Percentiles rank a stretch among this genome's conserved stretches.
Evolutionary conservation across 2,797 vertebrate species (phyloP).

Genomic region (Fundulus diaphanus): DNA sequence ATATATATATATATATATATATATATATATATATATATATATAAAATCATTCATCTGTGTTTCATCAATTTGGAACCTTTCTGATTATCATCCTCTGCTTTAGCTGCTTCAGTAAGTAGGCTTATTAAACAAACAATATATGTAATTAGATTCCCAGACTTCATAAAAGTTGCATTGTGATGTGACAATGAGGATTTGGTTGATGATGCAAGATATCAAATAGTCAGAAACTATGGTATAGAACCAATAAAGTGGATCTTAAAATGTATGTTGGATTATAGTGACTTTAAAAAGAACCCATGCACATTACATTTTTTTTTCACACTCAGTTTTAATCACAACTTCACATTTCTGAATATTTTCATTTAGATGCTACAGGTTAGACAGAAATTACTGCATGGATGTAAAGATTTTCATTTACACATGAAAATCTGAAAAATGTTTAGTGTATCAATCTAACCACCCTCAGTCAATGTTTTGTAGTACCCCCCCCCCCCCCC

Average conservation of each 20-base stretch:
- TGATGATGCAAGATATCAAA: conserved; percentile 20
- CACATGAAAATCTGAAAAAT: background rate
- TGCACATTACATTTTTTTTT: background rate
- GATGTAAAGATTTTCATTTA: background rate
- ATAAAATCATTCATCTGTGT: background rate
- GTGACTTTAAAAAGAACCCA: background rate
- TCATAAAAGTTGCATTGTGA: conserved; percentile 70
- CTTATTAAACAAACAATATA: conserved; percentile 58
- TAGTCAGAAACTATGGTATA: background rate
- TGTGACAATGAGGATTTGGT: conserved; percentile 67
- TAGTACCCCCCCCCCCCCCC: background rate
- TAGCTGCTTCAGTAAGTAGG: background rate
- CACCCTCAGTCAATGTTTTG: background rate
- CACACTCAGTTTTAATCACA: background rate
- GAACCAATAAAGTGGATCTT: background rate
- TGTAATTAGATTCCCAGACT: conserved; percentile 68
- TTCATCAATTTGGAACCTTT: conserved; percentile 42
- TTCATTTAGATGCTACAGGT: background rate
- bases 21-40: too few relatives aligned
- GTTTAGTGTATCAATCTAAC: background rate
- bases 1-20: too few relatives aligned
- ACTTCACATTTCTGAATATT: background rate
- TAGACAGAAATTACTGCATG: background rate
- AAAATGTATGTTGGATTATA: background rate
- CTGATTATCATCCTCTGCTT: conserved; percentile 32